Percentiles rank a stretch among this genome's conserved stretches.
phyloP scores from a whole-genome alignment of 2,888 invertebrate genomes.

The Patella depressa region DNA sequence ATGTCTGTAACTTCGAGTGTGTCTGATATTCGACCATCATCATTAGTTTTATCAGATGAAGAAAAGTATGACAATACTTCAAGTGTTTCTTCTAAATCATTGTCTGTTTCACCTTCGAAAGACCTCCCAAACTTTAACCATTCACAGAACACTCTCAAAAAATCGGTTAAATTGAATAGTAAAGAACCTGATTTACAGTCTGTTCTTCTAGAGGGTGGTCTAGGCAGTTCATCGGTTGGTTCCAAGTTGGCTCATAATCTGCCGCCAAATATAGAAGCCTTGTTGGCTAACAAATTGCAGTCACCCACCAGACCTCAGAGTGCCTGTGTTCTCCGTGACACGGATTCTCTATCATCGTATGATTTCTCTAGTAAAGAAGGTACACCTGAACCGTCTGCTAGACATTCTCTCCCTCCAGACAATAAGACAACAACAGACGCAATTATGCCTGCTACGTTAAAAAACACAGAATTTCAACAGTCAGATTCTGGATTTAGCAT shows the following conservation, averaged over 20 bases:
- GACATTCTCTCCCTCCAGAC: constrained; percentile 21
- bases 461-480: constrained; percentile 45
- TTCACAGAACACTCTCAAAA: not conserved
- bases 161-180: not conserved
- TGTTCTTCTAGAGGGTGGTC: constrained; percentile 48
- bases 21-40: constrained; percentile 18
- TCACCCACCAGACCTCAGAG: constrained; percentile 8
- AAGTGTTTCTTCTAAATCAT: constrained; percentile 24
- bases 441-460: constrained; percentile 22
- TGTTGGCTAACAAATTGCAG: constrained; percentile 9
- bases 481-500: constrained; percentile 60
- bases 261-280: constrained; percentile 16
- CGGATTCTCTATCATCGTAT: constrained; percentile 20
- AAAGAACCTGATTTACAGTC: constrained; percentile 43
- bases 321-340: constrained; percentile 15
- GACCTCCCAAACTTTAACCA: not conserved
- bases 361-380: constrained; percentile 22
- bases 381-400: constrained; percentile 13
- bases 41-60: constrained; percentile 21
- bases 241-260: constrained; percentile 49
- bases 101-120: constrained; percentile 15
- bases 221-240: constrained; percentile 54
- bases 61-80: constrained; percentile 26
- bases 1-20: constrained; percentile 16
- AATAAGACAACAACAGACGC: constrained; percentile 3